Evolutionary conservation across 2,113 vertebrate species (phyloP).

Genomic region (Corythoichthys haematopterus): DNA sequence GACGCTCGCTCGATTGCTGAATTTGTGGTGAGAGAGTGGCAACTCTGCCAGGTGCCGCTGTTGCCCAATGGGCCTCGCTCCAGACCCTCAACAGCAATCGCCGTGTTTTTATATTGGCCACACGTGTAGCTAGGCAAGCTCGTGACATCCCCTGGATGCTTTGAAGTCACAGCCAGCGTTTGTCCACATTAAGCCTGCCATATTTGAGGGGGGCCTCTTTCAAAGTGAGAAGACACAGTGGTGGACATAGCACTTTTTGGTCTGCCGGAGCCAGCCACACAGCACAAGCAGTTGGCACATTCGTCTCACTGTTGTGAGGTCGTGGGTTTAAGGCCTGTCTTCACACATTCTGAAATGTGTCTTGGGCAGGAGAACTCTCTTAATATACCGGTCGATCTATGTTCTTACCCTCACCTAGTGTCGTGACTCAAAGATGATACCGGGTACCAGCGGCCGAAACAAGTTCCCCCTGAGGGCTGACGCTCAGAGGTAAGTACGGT

Average conservation of each 20-base stretch:
- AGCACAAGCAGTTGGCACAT: not conserved
- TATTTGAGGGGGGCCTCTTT: not conserved
- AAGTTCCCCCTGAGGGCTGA: too few species aligned
- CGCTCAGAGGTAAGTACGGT: too few species aligned
- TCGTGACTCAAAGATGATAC: too few species aligned
- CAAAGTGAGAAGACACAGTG: constrained; percentile 52
- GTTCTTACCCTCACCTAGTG: too few species aligned
- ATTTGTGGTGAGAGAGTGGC: constrained; percentile 31
- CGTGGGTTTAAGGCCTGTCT: too few species aligned
- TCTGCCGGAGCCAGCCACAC: constrained; percentile 24
- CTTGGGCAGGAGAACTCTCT: too few species aligned
- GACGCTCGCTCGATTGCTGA: constrained; percentile 21
- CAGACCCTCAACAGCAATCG: constrained; percentile 64
- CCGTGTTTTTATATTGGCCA: constrained; percentile 67
- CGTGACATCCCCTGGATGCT: constrained; percentile 54
- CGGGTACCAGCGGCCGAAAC: too few species aligned
- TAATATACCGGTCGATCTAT: too few species aligned
- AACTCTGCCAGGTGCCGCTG: constrained; percentile 51
- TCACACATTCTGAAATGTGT: too few species aligned
- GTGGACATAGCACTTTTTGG: constrained; percentile 47
- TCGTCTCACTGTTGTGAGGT: too few species aligned
- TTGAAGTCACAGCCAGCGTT: constrained; percentile 60
- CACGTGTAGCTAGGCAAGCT: constrained; percentile 51
- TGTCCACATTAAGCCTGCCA: constrained; percentile 37
- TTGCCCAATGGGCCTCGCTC: constrained; percentile 50